Base-by-base conservation (phyloP, 2,797 vertebrate species). In the Synaphobranchus kaupii region DNA sequence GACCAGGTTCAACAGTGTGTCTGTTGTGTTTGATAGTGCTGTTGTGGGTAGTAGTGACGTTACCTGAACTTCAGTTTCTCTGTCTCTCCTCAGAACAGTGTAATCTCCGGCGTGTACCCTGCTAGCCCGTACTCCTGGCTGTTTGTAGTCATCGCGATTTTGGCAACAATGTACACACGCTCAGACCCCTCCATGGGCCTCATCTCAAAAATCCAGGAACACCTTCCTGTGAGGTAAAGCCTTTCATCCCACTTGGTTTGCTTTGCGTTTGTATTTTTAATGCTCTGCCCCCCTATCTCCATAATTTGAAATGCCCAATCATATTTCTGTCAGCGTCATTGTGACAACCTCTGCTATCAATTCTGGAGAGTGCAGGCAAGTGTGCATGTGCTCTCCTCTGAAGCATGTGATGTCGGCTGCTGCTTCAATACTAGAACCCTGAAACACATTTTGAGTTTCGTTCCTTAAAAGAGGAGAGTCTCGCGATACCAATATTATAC, bases 161-260 rank as follows among this genome's bases (percentile, higher is more conserved):
- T 97, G 91, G 96, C 96, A 5, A 96, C 96, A 80, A 96, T 96
- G 91, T 97, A 96, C 91, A 95, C 95, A 86, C 96, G 95, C 86
- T 95, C 97, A 0, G 97, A 98, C 88, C 97, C 97, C 83, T 97
- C 97, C 89, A 95, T 97, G 93, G 97, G 97, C 22, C 95, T 98
- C 88, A 97, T 97, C 87, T 94, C 93, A 86, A 97, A 96, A 93
- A 97, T 98, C 89, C 96, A 96, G 91, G 95, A 97, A 87, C 93
- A 96, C 88, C 95, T 98, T 58, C 97, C 96, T 0, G 93, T 95
- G 44, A 97, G 96, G 97, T 97, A 94, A 90, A 86, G 2, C 34
- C 28, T 52, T 31, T 25, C 83, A 15, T 4, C 17, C 0, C 31
- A 10, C 9, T 60, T 25, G 0, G 22, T 9, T 85, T 22, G n/a